Base-by-base conservation (phyloP, 2,113 vertebrate species). In the Marcusenius ussheri region DNA sequence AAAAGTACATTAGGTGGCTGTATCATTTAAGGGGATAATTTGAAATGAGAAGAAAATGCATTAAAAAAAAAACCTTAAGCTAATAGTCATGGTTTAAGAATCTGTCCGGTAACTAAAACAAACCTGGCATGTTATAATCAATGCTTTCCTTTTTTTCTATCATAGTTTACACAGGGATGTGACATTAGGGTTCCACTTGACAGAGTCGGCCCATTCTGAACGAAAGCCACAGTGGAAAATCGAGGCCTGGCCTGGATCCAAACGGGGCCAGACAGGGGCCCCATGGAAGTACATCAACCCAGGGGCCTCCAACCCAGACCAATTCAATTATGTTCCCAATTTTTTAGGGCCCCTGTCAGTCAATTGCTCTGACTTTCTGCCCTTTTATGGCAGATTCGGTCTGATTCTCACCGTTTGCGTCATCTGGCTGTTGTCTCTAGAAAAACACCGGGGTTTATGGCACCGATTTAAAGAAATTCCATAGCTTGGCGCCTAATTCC, bases 41-140 rank as follows among this genome's bases (percentile, higher is more conserved):
- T 47, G 47, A 56, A 89, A 42, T 17, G 15, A 42, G 31, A 19
- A 19, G 6, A 19, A 89, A 50, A 74, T 2, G 24, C 51, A 49
- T 8, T 21, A 1, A 15, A 15, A 88, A 31, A 66, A 88, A 58
- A 2, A 1, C 19, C 66, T 89, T 89, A 2, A 77, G 74, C 45
- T 86, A 46, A 91, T 74, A 90, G 84, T 83, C 89, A 89, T 88
- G 90, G 87, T 90, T 91, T 53, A 89, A 89, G 90, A 92, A 91
- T 89, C 51, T 91, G 91, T 88, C n/a, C 51, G 90, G 45, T 45
- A 88, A 93, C 88, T 91, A 80, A 92, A 93, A 95, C 93, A 94
- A 94, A 94, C 93, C 88, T 91, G 91, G 88, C 88, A 88, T 93
- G 94, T 88, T 88, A 53, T 51, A 66, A 88, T 83, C 53, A 83